Evolutionary conservation across 2,113 vertebrate species (phyloP).

Genomic region (Pelmatolapia mariae): DNA sequence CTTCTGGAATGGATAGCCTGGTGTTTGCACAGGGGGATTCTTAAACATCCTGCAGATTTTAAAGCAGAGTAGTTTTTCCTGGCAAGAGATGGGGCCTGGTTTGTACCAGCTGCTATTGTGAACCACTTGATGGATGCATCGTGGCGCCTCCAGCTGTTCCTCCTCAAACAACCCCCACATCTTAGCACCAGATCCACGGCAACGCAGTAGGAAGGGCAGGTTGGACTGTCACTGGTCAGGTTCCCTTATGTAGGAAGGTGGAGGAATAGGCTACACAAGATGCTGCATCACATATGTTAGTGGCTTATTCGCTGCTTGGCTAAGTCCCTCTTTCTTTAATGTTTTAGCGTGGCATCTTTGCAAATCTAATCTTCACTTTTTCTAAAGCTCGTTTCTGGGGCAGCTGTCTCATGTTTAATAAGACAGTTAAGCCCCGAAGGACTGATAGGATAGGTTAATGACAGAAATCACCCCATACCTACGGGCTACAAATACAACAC

Average conservation of each 20-base stretch:
- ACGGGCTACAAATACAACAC: conserved; percentile 29
- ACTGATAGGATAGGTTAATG: conserved; percentile 27
- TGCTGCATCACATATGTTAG: neutral
- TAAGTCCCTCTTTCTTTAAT: neutral
- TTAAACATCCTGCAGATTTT: conserved; percentile 48
- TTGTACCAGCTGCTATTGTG: conserved; percentile 43
- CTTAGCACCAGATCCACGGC: conserved; percentile 40
- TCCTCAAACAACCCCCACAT: conserved; percentile 52
- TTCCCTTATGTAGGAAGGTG: neutral
- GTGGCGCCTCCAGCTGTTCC: conserved; percentile 62
- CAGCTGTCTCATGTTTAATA: conserved; percentile 28
- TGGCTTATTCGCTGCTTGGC: neutral
- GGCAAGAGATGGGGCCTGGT: conserved; percentile 2
- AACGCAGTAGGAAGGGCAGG: conserved; percentile 44
- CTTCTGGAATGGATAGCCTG: conserved; percentile 30
- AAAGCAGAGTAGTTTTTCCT: conserved; percentile 26
- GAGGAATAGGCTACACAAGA: neutral
- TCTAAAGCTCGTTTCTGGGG: neutral
- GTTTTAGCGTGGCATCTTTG: conserved; percentile 4
- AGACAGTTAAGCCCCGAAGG: conserved; percentile 4
- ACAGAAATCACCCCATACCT: conserved; percentile 4
- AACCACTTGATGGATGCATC: conserved; percentile 57
- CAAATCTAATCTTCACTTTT: neutral
- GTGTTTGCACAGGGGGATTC: conserved; percentile 61
- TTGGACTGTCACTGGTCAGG: neutral